These are phyloP conservation scores for human (Homo sapiens) DNA, from an alignment of 2,113 vertebrate genomes.

Conservation along the genomic window DNA sequence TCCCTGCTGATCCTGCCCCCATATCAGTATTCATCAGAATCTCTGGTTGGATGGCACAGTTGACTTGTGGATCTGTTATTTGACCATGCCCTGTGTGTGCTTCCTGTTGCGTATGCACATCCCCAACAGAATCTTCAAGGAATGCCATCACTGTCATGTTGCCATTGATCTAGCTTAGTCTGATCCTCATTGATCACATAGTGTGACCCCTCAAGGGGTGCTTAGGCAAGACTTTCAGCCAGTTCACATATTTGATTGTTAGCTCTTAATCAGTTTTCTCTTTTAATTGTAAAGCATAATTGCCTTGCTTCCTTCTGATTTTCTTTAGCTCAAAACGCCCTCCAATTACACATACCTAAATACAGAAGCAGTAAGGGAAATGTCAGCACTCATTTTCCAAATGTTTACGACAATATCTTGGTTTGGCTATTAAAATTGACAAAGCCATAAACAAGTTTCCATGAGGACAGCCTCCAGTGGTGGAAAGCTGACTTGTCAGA, in stretches of 20 bases:
- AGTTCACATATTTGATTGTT: background rate
- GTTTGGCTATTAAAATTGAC: slow-evolving; percentile 73
- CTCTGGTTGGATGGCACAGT: background rate
- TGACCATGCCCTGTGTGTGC: accelerated
- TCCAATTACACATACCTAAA: slow-evolving; percentile 50
- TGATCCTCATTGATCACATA: background rate
- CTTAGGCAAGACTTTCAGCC: background rate
- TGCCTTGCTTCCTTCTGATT: slow-evolving; percentile 54
- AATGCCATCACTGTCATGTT: background rate
- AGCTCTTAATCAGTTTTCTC: background rate
- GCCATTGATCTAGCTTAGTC: background rate
- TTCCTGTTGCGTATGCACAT: accelerated
- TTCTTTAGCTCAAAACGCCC: slow-evolving; percentile 29
- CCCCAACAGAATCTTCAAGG: background rate
- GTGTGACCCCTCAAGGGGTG: background rate
- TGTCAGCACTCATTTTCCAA: slow-evolving; percentile 68
- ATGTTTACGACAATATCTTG: slow-evolving; percentile 60
- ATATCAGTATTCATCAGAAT: background rate
- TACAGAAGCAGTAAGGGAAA: slow-evolving; percentile 66
- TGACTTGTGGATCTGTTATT: background rate
- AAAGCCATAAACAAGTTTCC: slow-evolving; percentile 72
- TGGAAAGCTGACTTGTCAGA: slow-evolving; percentile 48
- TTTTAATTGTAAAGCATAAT: slow-evolving; percentile 23
- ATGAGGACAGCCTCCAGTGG: slow-evolving; percentile 61
- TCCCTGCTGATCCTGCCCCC: background rate